Evolutionary conservation across 2,797 vertebrate genomes (phyloP), one percentile per base, ranked within the genome.

Genomic region (Australoheros facetus): DNA sequence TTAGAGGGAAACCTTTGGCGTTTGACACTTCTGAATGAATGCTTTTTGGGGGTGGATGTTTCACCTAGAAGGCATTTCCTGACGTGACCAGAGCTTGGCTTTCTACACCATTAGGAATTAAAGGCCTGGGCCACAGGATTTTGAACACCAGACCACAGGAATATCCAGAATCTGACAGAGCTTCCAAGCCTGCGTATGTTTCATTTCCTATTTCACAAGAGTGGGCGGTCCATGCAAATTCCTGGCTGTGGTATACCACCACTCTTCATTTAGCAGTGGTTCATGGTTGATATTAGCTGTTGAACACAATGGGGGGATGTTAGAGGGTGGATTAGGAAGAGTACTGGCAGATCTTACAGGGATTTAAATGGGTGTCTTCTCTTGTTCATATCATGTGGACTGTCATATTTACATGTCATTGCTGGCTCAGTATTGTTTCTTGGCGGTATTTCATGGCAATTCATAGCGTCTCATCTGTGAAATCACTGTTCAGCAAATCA

Each of bases 151-250:
- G 87, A 92, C 93, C 93, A 92, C 92, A 94, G 91, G 90, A 93
- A 93, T 93, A 94, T 87, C 71, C 89, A 88, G 88, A 86, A 93
- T 93, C 69, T 84, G 79, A 87, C 81, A 21, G 74, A 8, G 62
- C 76, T 73, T 88, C 88, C 87, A 88, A 85, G 66, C 37, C 89
- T 79, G 83, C 58, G 48, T 75, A 82, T 85, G 89, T 92, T 93
- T 93, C 85, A 93, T 92, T 94, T 94, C 92, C 91, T 91, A 90
- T 95, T 95, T 94, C 88, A 79, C 89, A 92, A 94, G 85, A 88
- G 83, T 56, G 56, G 80, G 86, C 80, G 64, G 87, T 77, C 76
- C 86, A 82, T 91, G 91, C 74, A 82, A 84, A 93, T 93, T 92
- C 90, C 83, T 87, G 80, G 72, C 85, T 88, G 82, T 39, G 85